Evolutionary conservation across 2,797 vertebrate species (phyloP).

Genomic region (Vespertilio murinus): DNA sequence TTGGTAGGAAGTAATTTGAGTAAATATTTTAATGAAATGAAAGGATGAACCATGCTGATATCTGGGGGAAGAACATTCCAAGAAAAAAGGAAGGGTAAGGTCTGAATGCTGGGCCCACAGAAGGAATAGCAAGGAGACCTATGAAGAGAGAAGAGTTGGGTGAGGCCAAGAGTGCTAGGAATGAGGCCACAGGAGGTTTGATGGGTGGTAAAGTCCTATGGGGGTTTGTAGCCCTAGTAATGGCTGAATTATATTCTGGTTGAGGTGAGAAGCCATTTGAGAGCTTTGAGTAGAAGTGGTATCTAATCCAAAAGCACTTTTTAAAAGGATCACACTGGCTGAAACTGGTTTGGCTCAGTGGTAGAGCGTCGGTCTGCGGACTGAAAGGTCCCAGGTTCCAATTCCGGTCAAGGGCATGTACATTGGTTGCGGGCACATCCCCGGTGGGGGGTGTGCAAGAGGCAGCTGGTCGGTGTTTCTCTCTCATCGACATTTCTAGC

Average conservation of each 20-base stretch:
- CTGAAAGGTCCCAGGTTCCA: too few species aligned
- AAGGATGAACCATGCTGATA: neutral
- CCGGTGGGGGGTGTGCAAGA: too few species aligned
- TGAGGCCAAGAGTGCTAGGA: fast-evolving
- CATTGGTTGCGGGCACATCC: too few species aligned
- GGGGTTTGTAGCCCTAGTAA: neutral
- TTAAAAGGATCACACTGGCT: neutral
- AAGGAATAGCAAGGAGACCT: neutral
- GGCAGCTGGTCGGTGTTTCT: too few species aligned
- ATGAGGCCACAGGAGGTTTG: neutral
- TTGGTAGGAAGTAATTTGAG: neutral
- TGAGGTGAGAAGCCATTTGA: neutral
- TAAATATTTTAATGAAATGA: neutral
- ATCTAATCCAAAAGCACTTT: neutral
- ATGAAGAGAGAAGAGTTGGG: neutral
- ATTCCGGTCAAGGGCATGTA: too few species aligned
- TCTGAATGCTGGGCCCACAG: neutral
- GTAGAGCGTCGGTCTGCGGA: too few species aligned
- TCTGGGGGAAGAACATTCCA: neutral
- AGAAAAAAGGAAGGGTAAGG: neutral
- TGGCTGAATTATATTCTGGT: neutral
- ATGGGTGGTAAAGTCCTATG: neutral
- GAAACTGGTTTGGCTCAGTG: too few species aligned
- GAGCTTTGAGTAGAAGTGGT: neutral
- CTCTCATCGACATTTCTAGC: too few species aligned